These are phyloP conservation scores for Aphyosemion australe DNA, from an alignment of 2,113 vertebrate species.

Conservation along the genomic window DNA sequence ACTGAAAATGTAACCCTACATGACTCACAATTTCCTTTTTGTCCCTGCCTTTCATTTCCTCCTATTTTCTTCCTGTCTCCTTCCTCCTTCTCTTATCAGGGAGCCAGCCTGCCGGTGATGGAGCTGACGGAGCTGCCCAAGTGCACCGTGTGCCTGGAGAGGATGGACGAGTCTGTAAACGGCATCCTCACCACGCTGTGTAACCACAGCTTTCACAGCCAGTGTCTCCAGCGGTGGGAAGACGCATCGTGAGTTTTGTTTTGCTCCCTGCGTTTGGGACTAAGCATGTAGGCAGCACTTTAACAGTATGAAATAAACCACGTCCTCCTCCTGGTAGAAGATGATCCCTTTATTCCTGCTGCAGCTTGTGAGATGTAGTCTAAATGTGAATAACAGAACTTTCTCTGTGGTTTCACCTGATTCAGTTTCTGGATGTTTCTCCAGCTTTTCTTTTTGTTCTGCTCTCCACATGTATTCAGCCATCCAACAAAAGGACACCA, in stretches of 20 bases:
- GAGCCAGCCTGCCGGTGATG: constrained; percentile 97
- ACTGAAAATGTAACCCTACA: too few relatives aligned
- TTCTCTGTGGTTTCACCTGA: too few relatives aligned
- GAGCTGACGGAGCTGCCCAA: constrained; percentile 96
- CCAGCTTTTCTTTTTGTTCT: constrained; percentile 31
- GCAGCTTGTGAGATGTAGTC: background rate
- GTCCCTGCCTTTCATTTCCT: background rate
- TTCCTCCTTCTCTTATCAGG: constrained; percentile 76
- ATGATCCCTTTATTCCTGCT: background rate
- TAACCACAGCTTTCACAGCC: constrained; percentile 99
- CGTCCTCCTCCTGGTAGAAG: background rate
- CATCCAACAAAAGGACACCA: constrained; percentile 18
- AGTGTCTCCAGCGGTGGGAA: constrained; percentile 98
- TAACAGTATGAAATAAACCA: too few relatives aligned
- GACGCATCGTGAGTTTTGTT: constrained; percentile 89
- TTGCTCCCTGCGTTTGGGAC: background rate
- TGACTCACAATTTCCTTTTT: too few relatives aligned
- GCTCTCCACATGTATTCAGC: constrained; percentile 14
- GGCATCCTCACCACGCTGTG: constrained; percentile 95
- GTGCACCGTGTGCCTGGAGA: constrained; percentile 96
- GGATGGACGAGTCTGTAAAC: constrained; percentile 98
- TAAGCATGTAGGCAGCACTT: background rate
- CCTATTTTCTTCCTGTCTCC: background rate
- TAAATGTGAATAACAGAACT: background rate
- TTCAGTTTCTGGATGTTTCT: too few relatives aligned